Evolutionary conservation across 1,140 invertebrate species (phyloP), one percentile per base, ranked within the genome.

Genomic region (Stegodyphus dumicola): DNA sequence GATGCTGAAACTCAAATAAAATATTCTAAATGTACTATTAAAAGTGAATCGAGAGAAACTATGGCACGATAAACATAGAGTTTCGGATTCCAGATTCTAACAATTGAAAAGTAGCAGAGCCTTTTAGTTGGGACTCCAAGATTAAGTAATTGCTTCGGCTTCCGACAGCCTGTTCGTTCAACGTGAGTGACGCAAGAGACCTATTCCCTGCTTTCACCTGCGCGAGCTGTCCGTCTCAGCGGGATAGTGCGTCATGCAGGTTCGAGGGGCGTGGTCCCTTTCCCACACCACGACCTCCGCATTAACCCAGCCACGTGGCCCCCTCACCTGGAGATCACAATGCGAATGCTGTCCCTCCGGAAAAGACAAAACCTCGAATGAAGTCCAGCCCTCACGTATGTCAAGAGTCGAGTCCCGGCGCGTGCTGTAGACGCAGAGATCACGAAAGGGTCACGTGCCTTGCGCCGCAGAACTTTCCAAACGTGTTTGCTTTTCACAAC

Each of bases 231-330:
- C n/a, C 15, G 7, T 17, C 18, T 66, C n/a, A 15, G 10, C n/a
- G 7, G 7, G 33, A 1, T n/a, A 13, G n/a, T 66, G 65, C 65
- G 65, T 66, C 65, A 66, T 66, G n/a, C 7, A 66, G 65, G 65
- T 17, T 33, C 33, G 33, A 33, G 33, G 33, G 33, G 33, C 33
- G 33, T 33, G 33, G 65, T 66, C 7, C 7, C 65, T 66, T 66
- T 17, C 65, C 65, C 65, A 7, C 65, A 15, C 18, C n/a, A 3
- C 33, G 33, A 33, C 73, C 53, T n/a, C 13, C 66, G 7, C 65
- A 49, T 71, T 70, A 71, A 80, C 66, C 76, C 53, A 17, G 78
- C 18, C 78, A 71, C 78, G 78, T 71, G 78, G 56, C 78, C 66
- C 33, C 13, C 17, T 71, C 78, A 80, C 78, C 78, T 80, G 77